A percentile compares a stretch with the other conserved stretches of the same genome.
These are phyloP conservation scores for Illadopsis cleaveri DNA, from an alignment of 2,113 vertebrate species.

Conservation along the genomic window DNA sequence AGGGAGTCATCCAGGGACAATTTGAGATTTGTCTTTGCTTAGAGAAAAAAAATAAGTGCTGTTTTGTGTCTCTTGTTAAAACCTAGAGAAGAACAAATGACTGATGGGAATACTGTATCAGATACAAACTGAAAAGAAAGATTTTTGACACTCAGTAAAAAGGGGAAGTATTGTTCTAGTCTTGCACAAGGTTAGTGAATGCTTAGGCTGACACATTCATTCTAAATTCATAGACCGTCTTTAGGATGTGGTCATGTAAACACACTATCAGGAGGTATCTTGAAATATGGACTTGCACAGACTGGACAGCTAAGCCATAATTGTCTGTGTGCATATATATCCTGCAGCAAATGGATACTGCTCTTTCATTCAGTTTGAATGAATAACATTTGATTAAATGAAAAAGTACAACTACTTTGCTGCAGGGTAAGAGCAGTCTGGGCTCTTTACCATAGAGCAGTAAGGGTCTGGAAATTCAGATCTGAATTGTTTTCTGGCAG, in stretches of 20 bases:
- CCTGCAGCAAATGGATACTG: constrained; percentile 25
- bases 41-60: background rate
- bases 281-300: background rate
- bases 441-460: background rate
- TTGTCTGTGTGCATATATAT: background rate
- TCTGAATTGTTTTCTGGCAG: background rate
- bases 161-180: background rate
- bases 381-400: background rate
- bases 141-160: background rate
- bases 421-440: background rate
- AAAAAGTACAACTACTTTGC: constrained; percentile 5
- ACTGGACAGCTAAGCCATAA: background rate
- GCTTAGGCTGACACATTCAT: background rate
- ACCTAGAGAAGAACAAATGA: background rate
- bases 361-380: constrained; percentile 29
- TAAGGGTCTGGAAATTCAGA: constrained; percentile 19
- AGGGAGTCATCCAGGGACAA: background rate
- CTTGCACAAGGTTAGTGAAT: background rate
- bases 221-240: background rate
- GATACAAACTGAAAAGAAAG: background rate
- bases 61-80: background rate
- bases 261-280: background rate
- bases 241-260: background rate
- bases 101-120: background rate
- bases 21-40: background rate